phyloP scores from a whole-genome alignment of 2,888 invertebrate genomes.

The Diarsia brunnea region DNA sequence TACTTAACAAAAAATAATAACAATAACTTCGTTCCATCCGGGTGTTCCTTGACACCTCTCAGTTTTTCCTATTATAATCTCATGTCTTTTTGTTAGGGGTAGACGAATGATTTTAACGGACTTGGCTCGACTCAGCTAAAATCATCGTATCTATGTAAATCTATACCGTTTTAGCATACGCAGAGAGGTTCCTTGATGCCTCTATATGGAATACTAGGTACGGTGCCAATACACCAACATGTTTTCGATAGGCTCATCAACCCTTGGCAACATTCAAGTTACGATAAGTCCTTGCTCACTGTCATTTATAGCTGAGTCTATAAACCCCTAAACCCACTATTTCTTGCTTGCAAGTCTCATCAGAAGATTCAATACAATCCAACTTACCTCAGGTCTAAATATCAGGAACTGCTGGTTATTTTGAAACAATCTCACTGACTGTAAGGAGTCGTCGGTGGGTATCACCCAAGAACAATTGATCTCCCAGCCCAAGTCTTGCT shows the following conservation, averaged over 20 bases:
- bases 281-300: background rate
- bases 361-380: background rate
- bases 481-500: slow-evolving; percentile 79
- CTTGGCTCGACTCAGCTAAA: background rate
- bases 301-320: background rate
- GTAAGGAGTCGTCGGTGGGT: slow-evolving; percentile 76
- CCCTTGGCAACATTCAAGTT: background rate
- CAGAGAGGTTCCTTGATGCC: background rate
- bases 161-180: background rate
- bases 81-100: background rate
- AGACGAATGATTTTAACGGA: background rate
- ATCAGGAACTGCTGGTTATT: slow-evolving; percentile 81
- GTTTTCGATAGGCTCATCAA: background rate
- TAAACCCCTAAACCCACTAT: background rate
- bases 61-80: background rate
- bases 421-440: slow-evolving; percentile 80
- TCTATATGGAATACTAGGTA: background rate
- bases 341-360: background rate
- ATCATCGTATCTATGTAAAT: background rate
- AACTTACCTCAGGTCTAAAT: slow-evolving; percentile 82
- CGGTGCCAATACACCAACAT: background rate
- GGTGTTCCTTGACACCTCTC: too few species aligned
- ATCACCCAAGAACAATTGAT: slow-evolving; percentile 81
- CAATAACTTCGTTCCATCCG: too few species aligned
- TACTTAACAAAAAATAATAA: too few species aligned